Conservation (phyloP, 2,113 vertebrate genomes). For the Plecturocebus donacophilus region DNA sequence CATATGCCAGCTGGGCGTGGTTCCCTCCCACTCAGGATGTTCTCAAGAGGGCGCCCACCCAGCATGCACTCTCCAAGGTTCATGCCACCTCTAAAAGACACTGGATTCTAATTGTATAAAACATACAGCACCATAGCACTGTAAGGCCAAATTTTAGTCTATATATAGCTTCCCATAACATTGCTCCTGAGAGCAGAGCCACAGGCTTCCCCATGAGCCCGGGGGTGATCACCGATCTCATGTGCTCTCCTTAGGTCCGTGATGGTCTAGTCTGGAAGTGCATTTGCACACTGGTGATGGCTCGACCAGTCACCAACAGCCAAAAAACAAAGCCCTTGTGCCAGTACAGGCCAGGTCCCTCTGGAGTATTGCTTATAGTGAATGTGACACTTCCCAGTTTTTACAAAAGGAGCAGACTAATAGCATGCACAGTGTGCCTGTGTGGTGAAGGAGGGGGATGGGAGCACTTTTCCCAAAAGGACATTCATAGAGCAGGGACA, state of each 20-base stretch:
- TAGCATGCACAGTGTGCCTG: neutral
- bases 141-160: neutral
- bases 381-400: neutral
- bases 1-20: fast-evolving
- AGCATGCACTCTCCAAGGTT: neutral
- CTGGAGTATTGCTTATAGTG: neutral
- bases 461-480: neutral
- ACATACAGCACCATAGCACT: neutral
- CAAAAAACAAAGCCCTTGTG: too few species aligned
- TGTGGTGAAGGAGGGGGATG: too few species aligned
- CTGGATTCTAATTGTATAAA: neutral
- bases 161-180: neutral
- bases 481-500: neutral
- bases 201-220: neutral
- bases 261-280: neutral
- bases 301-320: too few species aligned
- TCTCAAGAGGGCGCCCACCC: neutral
- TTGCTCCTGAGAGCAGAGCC: neutral
- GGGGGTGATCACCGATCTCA: neutral
- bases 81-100: neutral
- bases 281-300: too few species aligned
- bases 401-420: neutral
- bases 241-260: neutral
- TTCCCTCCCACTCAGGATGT: neutral
- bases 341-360: too few species aligned